phyloP scores from a whole-genome alignment of 2,113 vertebrate genomes.

The Psittacara wagleri region DNA sequence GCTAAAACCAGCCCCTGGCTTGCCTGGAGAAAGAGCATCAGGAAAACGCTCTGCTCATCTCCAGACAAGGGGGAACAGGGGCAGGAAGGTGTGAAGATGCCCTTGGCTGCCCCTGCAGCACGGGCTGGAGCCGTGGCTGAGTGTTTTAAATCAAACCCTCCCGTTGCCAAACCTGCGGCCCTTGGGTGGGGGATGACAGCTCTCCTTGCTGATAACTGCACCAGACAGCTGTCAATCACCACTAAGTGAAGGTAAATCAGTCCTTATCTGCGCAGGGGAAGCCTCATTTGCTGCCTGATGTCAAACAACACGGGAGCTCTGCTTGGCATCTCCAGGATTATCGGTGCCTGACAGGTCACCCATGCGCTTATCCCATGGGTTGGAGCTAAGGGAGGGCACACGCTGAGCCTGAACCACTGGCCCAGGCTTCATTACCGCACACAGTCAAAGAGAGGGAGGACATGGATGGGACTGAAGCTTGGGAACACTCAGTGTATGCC shows the following conservation, averaged over 20 bases:
- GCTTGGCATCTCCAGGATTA: not conserved
- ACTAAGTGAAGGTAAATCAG: not conserved
- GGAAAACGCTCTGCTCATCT: accelerated
- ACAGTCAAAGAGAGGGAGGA: not conserved
- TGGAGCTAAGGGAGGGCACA: not conserved
- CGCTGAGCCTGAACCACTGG: not conserved
- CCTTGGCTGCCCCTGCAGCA: not conserved
- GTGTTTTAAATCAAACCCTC: not conserved
- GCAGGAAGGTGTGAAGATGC: not conserved
- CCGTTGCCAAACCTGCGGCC: accelerated
- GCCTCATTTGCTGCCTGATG: not conserved
- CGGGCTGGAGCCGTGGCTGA: accelerated
- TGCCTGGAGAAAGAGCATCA: not conserved
- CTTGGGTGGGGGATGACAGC: not conserved
- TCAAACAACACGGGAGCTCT: not conserved
- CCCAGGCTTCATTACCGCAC: not conserved
- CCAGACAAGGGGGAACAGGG: accelerated
- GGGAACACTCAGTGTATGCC: not conserved
- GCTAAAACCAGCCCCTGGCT: not conserved
- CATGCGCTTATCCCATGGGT: not conserved
- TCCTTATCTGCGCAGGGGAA: not conserved
- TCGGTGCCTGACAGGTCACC: not conserved
- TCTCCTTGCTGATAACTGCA: not conserved
- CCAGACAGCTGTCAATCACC: not conserved
- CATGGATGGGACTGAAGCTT: not conserved